A percentile compares a stretch with the other conserved stretches of the same genome.
Conservation (phyloP, 2,113 vertebrate species). For the Uria aalge region DNA sequence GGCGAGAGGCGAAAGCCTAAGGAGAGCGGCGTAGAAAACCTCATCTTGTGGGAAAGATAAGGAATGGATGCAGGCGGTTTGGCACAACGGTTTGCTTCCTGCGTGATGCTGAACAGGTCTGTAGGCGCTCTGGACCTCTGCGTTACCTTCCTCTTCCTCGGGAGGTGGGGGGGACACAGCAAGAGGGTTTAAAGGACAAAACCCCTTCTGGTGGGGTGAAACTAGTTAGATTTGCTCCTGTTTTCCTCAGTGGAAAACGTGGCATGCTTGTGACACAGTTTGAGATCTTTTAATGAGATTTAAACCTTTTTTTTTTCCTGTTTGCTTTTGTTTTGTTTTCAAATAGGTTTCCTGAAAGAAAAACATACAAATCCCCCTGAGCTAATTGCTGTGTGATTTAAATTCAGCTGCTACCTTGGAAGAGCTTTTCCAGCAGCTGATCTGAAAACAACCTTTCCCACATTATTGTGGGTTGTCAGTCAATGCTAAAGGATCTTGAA, state of each 20-base stretch:
- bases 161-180: background rate
- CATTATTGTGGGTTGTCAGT: constrained; percentile 12
- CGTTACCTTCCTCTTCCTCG: fast-evolving
- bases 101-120: background rate
- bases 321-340: constrained; percentile 45
- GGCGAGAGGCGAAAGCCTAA: background rate
- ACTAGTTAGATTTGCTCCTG: background rate
- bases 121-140: background rate
- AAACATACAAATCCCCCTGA: constrained; percentile 50
- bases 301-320: background rate
- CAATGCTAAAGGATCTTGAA: background rate
- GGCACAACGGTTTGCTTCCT: background rate
- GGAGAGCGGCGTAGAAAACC: background rate
- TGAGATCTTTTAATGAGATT: constrained; percentile 33
- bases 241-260: background rate
- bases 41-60: background rate
- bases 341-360: constrained; percentile 45
- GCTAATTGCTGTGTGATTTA: constrained; percentile 58
- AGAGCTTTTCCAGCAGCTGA: constrained; percentile 40
- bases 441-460: constrained; percentile 20
- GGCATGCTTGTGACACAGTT: background rate
- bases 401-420: constrained; percentile 55
- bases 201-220: background rate
- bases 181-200: background rate
- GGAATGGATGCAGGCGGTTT: fast-evolving